These are phyloP conservation scores for Laspeyria flexula DNA, from an alignment of 2,888 invertebrate genomes.

Conservation along the genomic window DNA sequence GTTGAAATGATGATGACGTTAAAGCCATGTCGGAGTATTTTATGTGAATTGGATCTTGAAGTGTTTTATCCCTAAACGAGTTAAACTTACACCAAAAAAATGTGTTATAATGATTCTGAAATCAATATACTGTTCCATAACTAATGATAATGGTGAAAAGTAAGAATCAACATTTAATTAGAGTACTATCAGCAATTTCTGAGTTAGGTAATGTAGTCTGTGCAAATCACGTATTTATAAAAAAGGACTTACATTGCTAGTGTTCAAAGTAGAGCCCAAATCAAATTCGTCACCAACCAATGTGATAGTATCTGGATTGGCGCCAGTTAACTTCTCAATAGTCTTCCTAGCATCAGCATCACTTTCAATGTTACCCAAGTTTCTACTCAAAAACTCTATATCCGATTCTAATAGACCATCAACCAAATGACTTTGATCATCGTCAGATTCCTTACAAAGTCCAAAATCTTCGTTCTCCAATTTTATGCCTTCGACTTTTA, in stretches of 20 bases:
- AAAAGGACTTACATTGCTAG: constrained; percentile 67
- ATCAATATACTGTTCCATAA: too few species aligned
- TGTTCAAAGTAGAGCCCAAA: constrained; percentile 77
- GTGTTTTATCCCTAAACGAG: too few species aligned
- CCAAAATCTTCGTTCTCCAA: constrained; percentile 75
- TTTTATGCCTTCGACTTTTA: constrained; percentile 80
- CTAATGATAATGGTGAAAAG: too few species aligned
- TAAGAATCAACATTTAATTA: too few species aligned
- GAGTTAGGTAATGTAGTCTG: too few species aligned
- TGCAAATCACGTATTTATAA: neutral
- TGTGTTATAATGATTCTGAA: too few species aligned
- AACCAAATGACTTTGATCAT: constrained; percentile 72
- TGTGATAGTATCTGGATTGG: constrained; percentile 78
- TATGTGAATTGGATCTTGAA: too few species aligned
- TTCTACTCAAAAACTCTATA: constrained; percentile 81
- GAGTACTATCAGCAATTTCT: too few species aligned
- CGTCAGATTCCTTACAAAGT: constrained; percentile 72
- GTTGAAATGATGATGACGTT: too few species aligned
- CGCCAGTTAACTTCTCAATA: constrained; percentile 81
- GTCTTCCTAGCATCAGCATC: constrained; percentile 83
- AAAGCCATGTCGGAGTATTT: too few species aligned
- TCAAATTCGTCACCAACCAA: constrained; percentile 82
- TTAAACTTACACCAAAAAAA: too few species aligned
- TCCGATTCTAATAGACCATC: constrained; percentile 80
- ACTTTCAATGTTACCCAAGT: constrained; percentile 81